A percentile compares a stretch with the other conserved stretches of the same genome.
These are phyloP conservation scores for Actinernus sp. DNA, from an alignment of 92 coral and sea anemone species.

Conservation along the genomic window DNA sequence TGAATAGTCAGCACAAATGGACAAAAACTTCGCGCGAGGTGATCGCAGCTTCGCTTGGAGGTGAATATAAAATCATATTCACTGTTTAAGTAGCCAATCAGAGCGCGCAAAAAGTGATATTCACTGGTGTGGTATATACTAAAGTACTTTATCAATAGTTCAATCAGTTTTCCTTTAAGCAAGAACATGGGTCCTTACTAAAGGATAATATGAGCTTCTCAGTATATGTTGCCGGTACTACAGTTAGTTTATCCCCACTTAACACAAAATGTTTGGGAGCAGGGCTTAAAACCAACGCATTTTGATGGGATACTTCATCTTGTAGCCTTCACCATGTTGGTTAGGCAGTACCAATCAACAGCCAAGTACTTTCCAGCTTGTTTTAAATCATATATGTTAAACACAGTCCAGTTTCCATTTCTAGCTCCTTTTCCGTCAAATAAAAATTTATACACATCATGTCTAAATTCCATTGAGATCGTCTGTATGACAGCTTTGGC, in stretches of 20 bases:
- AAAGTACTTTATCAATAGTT: too few relatives aligned
- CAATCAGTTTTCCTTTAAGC: background rate
- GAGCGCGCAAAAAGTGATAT: too few relatives aligned
- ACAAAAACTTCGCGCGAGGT: too few relatives aligned
- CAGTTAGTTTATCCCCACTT: conserved; percentile 12
- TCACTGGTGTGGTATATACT: too few relatives aligned
- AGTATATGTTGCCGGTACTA: conserved; percentile 14
- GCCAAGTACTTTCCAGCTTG: conserved; percentile 8
- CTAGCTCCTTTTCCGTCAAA: conserved; percentile 7
- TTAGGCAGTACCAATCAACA: conserved; percentile 25
- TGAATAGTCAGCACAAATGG: too few relatives aligned
- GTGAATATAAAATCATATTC: too few relatives aligned
- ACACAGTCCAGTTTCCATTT: conserved; percentile 22
- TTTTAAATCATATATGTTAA: conserved; percentile 4
- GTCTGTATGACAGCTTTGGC: conserved; percentile 26
- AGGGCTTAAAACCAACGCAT: conserved; percentile 31
- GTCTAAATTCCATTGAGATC: conserved; percentile 31
- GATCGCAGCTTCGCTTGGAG: too few relatives aligned
- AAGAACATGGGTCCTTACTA: conserved; percentile 31
- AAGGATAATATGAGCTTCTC: conserved; percentile 34
- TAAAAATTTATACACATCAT: conserved; percentile 29
- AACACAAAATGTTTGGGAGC: conserved; percentile 31
- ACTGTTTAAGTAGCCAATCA: too few relatives aligned
- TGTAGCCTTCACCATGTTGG: conserved; percentile 46
- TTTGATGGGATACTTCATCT: conserved; percentile 28